Evolutionary conservation across 2,888 invertebrate genomes (phyloP), one percentile per base, ranked within the genome.

Genomic region (Spodoptera littoralis): DNA sequence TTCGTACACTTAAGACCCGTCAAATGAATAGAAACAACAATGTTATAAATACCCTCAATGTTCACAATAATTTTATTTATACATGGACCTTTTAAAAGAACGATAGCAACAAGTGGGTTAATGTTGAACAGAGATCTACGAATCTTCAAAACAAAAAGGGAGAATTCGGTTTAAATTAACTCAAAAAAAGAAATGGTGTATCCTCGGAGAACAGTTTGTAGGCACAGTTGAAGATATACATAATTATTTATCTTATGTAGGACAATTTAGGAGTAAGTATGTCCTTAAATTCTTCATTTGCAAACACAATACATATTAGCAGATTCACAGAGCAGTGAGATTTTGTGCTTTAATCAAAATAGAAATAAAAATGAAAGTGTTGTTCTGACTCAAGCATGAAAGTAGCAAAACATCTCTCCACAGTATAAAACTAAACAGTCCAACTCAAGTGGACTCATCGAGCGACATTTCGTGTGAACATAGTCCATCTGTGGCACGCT

Each of bases 391-490:
- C 47, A 55, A 61, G 48, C 55, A 75, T 47, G 47, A 61, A 75
- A 75, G 76, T 55, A 69, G 45, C 48, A 59, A 51, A 66, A 64
- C 48, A 65, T 53, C 60, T 49, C 52, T 50, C 58, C 62, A 65
- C 59, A 65, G 73, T 50, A 51, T 72, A 72, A 66, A 65, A 81
- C 74, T 70, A 66, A 65, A 55, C 73, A 75, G 65, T 70, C 22
- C 61, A 67, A 70, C 70, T 85, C 80, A 86, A 85, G 84, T 85
- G 87, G 84, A 74, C 67, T 73, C 46, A 74, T 66, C 76, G 75
- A 76, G 74, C 73, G 89, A 89, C 86, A 87, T 84, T 85, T 82
- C 93, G 92, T 93, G 93, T 92, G 94, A 93, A 90, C 87, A 81
- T 81, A 82, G 81, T 81, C 78, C 76, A 70, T 73, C 81, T 81